phyloP scores from a whole-genome alignment of 2,113 vertebrate genomes.

The Microcebus murinus region DNA sequence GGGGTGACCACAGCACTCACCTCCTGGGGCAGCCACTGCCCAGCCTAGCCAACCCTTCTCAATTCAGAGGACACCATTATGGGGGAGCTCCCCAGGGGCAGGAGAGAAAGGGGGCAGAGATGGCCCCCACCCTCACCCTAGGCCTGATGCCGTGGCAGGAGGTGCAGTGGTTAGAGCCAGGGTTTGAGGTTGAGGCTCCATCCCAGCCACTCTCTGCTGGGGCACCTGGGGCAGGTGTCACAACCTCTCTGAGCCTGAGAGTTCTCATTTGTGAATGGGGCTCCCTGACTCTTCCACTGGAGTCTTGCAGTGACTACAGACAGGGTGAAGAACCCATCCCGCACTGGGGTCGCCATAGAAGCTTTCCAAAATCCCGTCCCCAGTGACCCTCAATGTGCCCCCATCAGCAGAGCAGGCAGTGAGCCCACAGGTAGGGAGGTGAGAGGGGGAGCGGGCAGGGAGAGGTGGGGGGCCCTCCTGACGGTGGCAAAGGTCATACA shows the following conservation, averaged over 20 bases:
- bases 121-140: fast-evolving
- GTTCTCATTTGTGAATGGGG: not conserved
- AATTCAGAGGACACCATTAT: not conserved
- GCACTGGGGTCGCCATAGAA: fast-evolving
- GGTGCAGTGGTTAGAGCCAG: constrained; percentile 87
- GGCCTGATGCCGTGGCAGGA: not conserved
- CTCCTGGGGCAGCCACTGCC: not conserved
- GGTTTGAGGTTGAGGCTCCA: constrained; percentile 47
- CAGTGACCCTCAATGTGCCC: not conserved
- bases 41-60: not conserved
- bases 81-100: not conserved
- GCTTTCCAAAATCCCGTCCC: not conserved
- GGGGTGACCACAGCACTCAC: not conserved
- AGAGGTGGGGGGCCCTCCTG: not conserved
- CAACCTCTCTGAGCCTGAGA: not conserved
- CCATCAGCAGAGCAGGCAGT: not conserved
- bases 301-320: not conserved
- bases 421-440: not conserved
- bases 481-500: fast-evolving
- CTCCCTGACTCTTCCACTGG: not conserved
- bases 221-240: not conserved
- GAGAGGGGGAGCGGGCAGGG: not conserved
- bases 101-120: not conserved
- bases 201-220: not conserved
- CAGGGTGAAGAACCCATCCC: not conserved